Conservation (phyloP, 1,140 invertebrate species). For the Atta cephalotes region DNA sequence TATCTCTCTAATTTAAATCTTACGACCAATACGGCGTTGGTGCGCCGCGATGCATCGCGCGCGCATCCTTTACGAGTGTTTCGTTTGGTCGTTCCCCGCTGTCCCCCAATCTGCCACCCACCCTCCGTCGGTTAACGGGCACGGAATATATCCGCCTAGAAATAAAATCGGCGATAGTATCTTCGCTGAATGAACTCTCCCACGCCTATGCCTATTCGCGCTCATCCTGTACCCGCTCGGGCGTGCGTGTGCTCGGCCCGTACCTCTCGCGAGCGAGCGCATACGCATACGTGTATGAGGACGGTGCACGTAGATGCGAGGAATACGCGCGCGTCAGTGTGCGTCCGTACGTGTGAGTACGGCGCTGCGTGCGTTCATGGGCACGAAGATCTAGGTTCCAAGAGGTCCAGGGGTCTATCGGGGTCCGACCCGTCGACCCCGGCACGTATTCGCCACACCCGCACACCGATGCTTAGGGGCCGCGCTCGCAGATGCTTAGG, state of each 20-base stretch:
- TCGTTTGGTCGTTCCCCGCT: slow-evolving; percentile 77
- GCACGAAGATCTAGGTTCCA: slow-evolving; percentile 73
- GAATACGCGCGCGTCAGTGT: slow-evolving; percentile 15
- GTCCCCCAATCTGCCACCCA: slow-evolving; percentile 41
- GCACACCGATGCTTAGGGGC: slow-evolving; percentile 82
- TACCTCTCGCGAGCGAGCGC: slow-evolving; percentile 20
- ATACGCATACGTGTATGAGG: slow-evolving; percentile 6
- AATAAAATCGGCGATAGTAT: slow-evolving; percentile 86
- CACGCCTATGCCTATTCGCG: slow-evolving; percentile 84
- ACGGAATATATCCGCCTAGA: slow-evolving; percentile 83
- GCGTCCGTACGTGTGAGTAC: slow-evolving; percentile 31
- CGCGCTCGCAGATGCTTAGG: slow-evolving; percentile 80
- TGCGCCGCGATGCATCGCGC: slow-evolving; percentile 54
- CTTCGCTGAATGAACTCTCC: slow-evolving; percentile 86
- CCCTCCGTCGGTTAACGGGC: slow-evolving; percentile 79
- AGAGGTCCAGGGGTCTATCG: slow-evolving; percentile 78
- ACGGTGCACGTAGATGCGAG: neutral
- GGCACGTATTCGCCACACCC: slow-evolving; percentile 86
- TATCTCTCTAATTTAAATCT: slow-evolving; percentile 77
- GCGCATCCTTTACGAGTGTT: slow-evolving; percentile 75
- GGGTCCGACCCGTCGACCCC: slow-evolving; percentile 83
- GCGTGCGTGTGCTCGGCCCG: slow-evolving; percentile 64
- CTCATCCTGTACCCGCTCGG: slow-evolving; percentile 65
- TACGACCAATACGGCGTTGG: slow-evolving; percentile 4
- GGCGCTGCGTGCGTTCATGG: slow-evolving; percentile 74